Evolutionary conservation across 2,888 invertebrate genomes (phyloP).

Genomic region (Dolomedes plantarius): DNA sequence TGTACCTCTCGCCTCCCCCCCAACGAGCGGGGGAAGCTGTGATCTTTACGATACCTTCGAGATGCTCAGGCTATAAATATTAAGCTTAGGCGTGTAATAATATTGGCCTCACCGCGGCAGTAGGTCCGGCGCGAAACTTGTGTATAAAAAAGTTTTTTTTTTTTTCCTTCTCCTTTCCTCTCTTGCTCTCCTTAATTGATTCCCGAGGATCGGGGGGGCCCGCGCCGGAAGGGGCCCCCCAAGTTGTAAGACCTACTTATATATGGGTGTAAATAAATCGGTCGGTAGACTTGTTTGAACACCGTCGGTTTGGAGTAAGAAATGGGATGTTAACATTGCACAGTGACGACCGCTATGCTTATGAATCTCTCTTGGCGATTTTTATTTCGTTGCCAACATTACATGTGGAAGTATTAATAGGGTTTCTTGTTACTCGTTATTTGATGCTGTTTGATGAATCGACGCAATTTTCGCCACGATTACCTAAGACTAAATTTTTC

Average conservation of each 20-base stretch:
- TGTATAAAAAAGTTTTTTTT: slow-evolving; percentile 13
- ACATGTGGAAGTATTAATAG: not conserved
- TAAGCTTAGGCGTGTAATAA: slow-evolving; percentile 67
- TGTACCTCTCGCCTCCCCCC: slow-evolving; percentile 30
- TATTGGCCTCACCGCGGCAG: slow-evolving; percentile 56
- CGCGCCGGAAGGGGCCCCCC: slow-evolving; percentile 55
- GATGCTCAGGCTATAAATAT: slow-evolving; percentile 64
- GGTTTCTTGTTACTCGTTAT: not conserved
- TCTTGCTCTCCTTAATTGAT: slow-evolving; percentile 37
- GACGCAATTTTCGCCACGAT: too few relatives aligned
- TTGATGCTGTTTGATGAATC: too few relatives aligned
- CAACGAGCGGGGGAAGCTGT: slow-evolving; percentile 10
- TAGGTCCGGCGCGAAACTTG: slow-evolving; percentile 45
- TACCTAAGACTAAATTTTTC: too few relatives aligned
- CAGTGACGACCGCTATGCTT: not conserved
- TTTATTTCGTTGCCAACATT: not conserved
- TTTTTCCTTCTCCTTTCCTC: slow-evolving; percentile 15
- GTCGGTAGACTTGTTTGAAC: slow-evolving; percentile 40
- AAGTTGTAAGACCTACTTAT: slow-evolving; percentile 4
- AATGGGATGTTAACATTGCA: slow-evolving; percentile 53
- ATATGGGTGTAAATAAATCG: slow-evolving; percentile 63
- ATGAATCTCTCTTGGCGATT: not conserved
- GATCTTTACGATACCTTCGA: slow-evolving; percentile 69
- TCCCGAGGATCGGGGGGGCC: slow-evolving; percentile 22
- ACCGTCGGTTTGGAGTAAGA: slow-evolving; percentile 32